phyloP scores from a whole-genome alignment of 2,888 invertebrate species.

The Zele albiditarsus region DNA sequence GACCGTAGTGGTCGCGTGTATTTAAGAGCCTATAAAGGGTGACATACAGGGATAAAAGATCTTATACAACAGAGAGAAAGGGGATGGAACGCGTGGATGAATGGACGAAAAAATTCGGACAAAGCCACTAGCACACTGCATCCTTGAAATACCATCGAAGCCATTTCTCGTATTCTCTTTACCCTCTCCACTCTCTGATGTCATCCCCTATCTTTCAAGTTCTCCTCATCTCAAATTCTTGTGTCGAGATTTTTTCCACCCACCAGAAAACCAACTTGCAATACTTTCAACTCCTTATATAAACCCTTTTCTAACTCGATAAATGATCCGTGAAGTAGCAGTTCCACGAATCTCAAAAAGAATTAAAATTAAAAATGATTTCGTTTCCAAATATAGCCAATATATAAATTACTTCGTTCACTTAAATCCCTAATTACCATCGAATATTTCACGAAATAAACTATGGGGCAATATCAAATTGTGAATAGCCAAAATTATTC shows the following conservation, averaged over 20 bases:
- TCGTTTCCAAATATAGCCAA: no score
- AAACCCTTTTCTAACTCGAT: slow-evolving; percentile 22
- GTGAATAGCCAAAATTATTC: no score
- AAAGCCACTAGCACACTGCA: slow-evolving; percentile 59
- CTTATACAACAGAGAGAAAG: slow-evolving; percentile 1
- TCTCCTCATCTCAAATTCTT: background rate
- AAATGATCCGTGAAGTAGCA: slow-evolving; percentile 20
- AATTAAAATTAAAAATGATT: no score
- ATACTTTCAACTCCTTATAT: slow-evolving; percentile 13
- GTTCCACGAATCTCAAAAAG: background rate
- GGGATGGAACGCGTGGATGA: slow-evolving; percentile 57
- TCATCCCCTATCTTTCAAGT: slow-evolving; percentile 4
- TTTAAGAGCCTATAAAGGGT: slow-evolving; percentile 37
- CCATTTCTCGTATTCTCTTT: slow-evolving; percentile 29
- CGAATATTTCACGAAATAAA: no score
- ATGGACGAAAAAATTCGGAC: slow-evolving; percentile 65
- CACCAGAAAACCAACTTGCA: slow-evolving; percentile 16
- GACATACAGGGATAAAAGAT: slow-evolving; percentile 28
- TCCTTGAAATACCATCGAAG: slow-evolving; percentile 59
- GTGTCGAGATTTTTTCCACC: slow-evolving; percentile 22
- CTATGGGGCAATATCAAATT: no score
- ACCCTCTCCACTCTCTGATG: slow-evolving; percentile 1
- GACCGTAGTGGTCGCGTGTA: slow-evolving; percentile 36
- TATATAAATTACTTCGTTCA: no score
- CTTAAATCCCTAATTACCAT: no score